Base-by-base conservation (phyloP, 2,888 invertebrate species). In the Synergus laeviventris region DNA sequence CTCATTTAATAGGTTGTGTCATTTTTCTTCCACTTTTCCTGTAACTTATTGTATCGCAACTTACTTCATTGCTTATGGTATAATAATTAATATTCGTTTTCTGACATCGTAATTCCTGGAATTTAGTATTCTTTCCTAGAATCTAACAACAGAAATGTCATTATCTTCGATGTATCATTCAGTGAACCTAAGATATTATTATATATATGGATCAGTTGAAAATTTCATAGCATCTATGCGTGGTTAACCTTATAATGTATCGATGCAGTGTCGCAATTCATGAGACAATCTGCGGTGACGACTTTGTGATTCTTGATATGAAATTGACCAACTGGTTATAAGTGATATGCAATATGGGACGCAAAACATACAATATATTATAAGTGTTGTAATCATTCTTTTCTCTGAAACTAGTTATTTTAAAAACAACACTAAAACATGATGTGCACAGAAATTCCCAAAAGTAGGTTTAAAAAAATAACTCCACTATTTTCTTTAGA, bases 201-300 rank as follows among this genome's bases (percentile, higher is more conserved):
- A 21, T 11, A 16, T 42, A 11, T 64, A 78, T 75, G 64, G 78
- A 75, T 78, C 62, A 73, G 42, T n/a, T 75, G 16, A 75, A 78
- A 75, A 42, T 73, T 78, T 64, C 75, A 78, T 75, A 64, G 56
- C n/a, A 64, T 64, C 73, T 45, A 73, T 75, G 45, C 31, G 45
- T 66, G 31, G 24, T 70, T 60, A 75, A 45, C 61, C 21, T 38
- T 54, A 73, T 39, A 73, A 38, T 70, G 18, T 60, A 38, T 36
- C 16, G n/a, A 62, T 73, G 9, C 8, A 66, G 11, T 66, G 16
- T 45, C 16, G 31, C 66, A 66, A 66, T 66, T 24, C 1, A 31
- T 5, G 45, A n/a, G 45, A 49, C 21, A 66, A 9, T 31, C 24
- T 42, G 62, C 12, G 62, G 39, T 45, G 24, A 45, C 42, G 45